phyloP scores from a whole-genome alignment of 30 jellyfish, hydroid and myxozoan genomes.

The Chrysaora quinquecirrha region DNA sequence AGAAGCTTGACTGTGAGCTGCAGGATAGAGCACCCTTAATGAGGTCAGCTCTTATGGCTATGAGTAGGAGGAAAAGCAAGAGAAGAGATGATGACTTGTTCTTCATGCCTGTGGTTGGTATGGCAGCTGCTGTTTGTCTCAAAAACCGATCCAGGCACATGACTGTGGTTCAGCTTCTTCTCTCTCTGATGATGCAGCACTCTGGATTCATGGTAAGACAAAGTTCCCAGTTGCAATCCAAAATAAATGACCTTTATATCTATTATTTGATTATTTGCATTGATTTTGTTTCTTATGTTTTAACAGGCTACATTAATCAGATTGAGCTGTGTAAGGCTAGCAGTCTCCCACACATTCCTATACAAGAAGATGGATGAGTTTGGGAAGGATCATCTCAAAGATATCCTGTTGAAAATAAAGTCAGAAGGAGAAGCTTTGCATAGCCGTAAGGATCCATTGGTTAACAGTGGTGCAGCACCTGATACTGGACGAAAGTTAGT shows the following conservation, averaged over 20 bases:
- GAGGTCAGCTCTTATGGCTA: too few relatives aligned
- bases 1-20: slow-evolving; percentile 5
- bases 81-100: slow-evolving; percentile 22
- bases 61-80: slow-evolving; percentile 11
- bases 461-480: slow-evolving; percentile 4
- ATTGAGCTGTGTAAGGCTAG: slow-evolving; percentile 5
- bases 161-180: too few relatives aligned
- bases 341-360: slow-evolving; percentile 12
- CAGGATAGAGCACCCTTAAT: background rate
- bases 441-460: too few relatives aligned
- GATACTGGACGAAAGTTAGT: slow-evolving; percentile 18
- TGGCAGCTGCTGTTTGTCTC: too few relatives aligned
- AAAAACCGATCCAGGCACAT: too few relatives aligned
- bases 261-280: too few relatives aligned
- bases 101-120: too few relatives aligned
- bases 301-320: slow-evolving; percentile 1
- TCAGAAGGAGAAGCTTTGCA: slow-evolving; percentile 1
- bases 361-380: slow-evolving; percentile 2
- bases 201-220: too few relatives aligned
- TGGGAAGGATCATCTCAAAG: slow-evolving; percentile 12
- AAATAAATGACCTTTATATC: too few relatives aligned
- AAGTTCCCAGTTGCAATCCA: too few relatives aligned
- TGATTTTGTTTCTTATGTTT: too few relatives aligned
- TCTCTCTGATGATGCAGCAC: too few relatives aligned
- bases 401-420: background rate